Evolutionary conservation across 2,797 vertebrate species (phyloP).

Genomic region (Gadopsis bispinosus): DNA sequence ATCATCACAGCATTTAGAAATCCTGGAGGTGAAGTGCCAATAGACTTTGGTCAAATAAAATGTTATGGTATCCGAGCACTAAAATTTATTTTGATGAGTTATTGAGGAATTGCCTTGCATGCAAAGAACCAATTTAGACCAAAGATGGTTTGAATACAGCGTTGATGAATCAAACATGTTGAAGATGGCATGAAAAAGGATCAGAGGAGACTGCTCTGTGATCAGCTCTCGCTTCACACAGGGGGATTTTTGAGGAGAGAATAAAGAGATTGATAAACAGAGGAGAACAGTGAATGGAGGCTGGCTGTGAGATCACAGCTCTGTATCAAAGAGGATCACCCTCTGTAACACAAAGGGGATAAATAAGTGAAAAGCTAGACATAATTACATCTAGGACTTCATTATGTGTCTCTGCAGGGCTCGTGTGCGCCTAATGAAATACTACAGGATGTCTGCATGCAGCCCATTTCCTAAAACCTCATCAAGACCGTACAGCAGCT

Average conservation of each 20-base stretch:
- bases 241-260: slow-evolving; percentile 41
- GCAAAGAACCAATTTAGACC: slow-evolving; percentile 5
- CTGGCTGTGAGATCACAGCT: slow-evolving; percentile 37
- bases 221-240: slow-evolving; percentile 40
- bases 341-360: slow-evolving; percentile 44
- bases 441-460: slow-evolving; percentile 27
- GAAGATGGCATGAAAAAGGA: slow-evolving; percentile 34
- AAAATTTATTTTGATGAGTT: slow-evolving; percentile 9
- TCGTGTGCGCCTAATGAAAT: slow-evolving; percentile 38
- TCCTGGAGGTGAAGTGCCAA: background rate
- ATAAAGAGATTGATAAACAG: slow-evolving; percentile 41
- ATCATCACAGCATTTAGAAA: background rate
- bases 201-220: slow-evolving; percentile 38
- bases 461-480: slow-evolving; percentile 34
- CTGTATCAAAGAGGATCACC: slow-evolving; percentile 35
- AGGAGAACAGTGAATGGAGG: slow-evolving; percentile 38
- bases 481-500: slow-evolving; percentile 26
- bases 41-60: background rate
- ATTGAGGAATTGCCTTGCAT: background rate
- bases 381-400: slow-evolving; percentile 55
- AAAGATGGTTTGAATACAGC: slow-evolving; percentile 15
- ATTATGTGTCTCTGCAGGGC: slow-evolving; percentile 45
- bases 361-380: slow-evolving; percentile 47
- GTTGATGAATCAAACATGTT: slow-evolving; percentile 24
- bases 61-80: background rate